Conservation (phyloP, 2,888 invertebrate species). For the Hesperia comma region DNA sequence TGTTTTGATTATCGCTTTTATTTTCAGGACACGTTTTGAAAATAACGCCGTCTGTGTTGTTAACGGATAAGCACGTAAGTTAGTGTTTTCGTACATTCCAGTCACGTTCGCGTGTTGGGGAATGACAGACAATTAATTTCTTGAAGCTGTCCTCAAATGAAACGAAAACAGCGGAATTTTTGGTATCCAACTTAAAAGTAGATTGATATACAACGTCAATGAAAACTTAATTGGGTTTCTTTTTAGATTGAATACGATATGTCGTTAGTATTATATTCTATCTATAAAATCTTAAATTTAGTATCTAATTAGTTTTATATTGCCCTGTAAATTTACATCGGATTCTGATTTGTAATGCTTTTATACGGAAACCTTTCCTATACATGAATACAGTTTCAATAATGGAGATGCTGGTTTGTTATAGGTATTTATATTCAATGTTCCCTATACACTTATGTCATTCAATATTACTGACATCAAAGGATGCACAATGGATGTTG, state of each 20-base stretch:
- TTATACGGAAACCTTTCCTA: not conserved
- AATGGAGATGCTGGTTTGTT: not conserved
- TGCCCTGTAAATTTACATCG: not conserved
- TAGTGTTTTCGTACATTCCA: conserved; percentile 34
- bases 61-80: conserved; percentile 19
- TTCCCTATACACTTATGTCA: conserved; percentile 4
- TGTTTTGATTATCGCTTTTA: not conserved
- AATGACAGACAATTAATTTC: conserved; percentile 31
- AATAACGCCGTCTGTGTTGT: conserved; percentile 24
- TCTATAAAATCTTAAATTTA: conserved; percentile 18
- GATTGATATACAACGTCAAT: not conserved
- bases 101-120: conserved; percentile 27
- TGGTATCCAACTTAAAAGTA: not conserved
- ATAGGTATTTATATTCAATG: not conserved
- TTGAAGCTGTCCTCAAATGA: conserved; percentile 17
- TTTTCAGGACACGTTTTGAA: conserved; percentile 26
- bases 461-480: conserved; percentile 12
- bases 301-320: conserved; percentile 1
- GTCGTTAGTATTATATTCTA: not conserved
- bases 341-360: too few relatives aligned
- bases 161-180: conserved; percentile 1
- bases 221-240: conserved; percentile 17
- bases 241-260: not conserved
- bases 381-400: too few relatives aligned
- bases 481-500: not conserved